A percentile compares a stretch with the other conserved stretches of the same genome.
These are phyloP conservation scores for Talpa occidentalis DNA, from an alignment of 2,113 vertebrate genomes.

Conservation along the genomic window DNA sequence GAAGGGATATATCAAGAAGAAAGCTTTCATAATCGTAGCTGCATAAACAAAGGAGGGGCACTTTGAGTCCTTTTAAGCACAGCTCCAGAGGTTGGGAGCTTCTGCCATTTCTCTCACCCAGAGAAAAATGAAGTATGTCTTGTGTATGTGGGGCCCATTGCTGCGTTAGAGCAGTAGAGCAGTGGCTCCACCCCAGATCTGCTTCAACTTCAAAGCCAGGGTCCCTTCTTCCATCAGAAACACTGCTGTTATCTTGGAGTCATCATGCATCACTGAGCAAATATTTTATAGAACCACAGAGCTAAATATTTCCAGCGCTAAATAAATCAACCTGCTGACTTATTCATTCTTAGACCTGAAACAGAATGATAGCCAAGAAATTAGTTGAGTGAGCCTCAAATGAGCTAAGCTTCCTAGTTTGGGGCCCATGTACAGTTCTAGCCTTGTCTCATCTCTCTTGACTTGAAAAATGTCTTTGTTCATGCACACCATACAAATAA, in stretches of 20 bases:
- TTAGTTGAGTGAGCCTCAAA: constrained; percentile 3
- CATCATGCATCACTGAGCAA: not conserved
- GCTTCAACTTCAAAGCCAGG: not conserved
- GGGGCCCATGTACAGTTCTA: not conserved
- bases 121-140: not conserved
- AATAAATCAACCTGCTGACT: not conserved
- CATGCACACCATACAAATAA: not conserved
- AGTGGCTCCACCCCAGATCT: not conserved
- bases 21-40: not conserved
- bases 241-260: not conserved
- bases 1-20: not conserved
- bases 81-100: not conserved
- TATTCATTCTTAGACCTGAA: constrained; percentile 27
- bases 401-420: not conserved
- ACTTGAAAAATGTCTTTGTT: not conserved
- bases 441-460: not conserved
- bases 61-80: not conserved
- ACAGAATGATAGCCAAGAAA: not conserved
- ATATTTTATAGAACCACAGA: not conserved
- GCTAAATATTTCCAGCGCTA: not conserved
- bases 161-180: not conserved
- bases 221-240: not conserved
- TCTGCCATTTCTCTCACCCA: not conserved
- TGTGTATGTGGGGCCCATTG: no score
- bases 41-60: not conserved